These are phyloP conservation scores for Jacana jacana DNA, from an alignment of 2,113 vertebrate species.

Conservation along the genomic window DNA sequence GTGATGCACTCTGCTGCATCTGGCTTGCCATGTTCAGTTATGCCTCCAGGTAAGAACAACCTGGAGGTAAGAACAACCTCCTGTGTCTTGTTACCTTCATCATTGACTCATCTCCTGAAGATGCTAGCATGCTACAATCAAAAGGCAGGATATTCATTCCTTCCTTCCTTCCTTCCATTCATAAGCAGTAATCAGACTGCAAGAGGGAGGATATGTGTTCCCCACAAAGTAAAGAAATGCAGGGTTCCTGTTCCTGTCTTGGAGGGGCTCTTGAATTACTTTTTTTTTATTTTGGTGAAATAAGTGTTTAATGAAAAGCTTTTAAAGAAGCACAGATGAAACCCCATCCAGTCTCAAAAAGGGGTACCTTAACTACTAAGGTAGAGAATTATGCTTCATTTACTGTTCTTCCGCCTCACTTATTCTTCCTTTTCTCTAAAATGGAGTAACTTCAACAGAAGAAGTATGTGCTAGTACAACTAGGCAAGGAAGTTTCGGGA, in stretches of 20 bases:
- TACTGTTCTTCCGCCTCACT: background rate
- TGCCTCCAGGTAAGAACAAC: background rate
- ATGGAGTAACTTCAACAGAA: background rate
- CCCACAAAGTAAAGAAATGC: background rate
- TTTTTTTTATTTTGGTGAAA: background rate
- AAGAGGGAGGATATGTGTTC: background rate
- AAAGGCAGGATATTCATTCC: background rate
- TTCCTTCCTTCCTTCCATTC: background rate
- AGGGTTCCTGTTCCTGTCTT: background rate
- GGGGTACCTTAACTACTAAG: background rate
- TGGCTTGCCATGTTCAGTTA: background rate
- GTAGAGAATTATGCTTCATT: background rate
- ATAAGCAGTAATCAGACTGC: background rate
- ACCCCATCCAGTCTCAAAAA: background rate
- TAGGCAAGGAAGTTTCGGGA: background rate
- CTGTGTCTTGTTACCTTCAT: background rate
- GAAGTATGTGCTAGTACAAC: background rate
- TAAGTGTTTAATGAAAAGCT: background rate
- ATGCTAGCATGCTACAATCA: background rate
- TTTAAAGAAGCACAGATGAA: background rate
- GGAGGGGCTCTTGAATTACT: background rate
- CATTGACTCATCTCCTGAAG: background rate
- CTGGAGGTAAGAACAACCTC: background rate
- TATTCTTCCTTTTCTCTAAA: background rate
- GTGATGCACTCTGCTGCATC: background rate